phyloP scores from a whole-genome alignment of 2,888 invertebrate genomes.

The Caenorhabditis panamensis region DNA sequence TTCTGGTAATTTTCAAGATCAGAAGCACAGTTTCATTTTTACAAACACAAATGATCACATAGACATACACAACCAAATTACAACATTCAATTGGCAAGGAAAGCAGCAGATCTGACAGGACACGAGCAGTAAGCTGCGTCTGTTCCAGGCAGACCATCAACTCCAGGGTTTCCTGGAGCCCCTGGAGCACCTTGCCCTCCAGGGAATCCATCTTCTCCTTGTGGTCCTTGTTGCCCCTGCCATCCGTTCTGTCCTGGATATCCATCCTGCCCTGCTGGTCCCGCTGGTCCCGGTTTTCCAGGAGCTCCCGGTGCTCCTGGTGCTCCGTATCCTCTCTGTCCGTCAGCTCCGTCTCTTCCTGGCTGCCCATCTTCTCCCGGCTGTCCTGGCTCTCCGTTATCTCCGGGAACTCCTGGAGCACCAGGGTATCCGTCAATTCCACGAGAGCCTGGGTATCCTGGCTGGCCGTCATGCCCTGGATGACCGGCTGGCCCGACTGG shows the following conservation, averaged over 20 bases:
- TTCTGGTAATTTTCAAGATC: too few relatives aligned
- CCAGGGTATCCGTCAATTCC: slow-evolving; percentile 63
- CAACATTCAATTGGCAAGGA: slow-evolving; percentile 2
- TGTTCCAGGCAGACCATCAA: slow-evolving; percentile 44
- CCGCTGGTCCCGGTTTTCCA: slow-evolving; percentile 62
- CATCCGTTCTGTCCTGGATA: slow-evolving; percentile 60
- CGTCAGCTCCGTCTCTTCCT: slow-evolving; percentile 43
- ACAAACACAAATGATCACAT: slow-evolving; percentile 5
- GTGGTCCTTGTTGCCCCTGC: slow-evolving; percentile 59
- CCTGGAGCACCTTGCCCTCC: slow-evolving; percentile 50
- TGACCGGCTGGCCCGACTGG: slow-evolving; percentile 43
- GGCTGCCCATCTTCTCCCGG: slow-evolving; percentile 66
- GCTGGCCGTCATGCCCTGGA: slow-evolving; percentile 44
- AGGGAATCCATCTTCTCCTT: slow-evolving; percentile 55
- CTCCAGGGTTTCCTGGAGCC: slow-evolving; percentile 32
- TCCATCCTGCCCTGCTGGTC: slow-evolving; percentile 59
- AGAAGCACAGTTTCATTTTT: too few relatives aligned
- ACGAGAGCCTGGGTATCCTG: slow-evolving; percentile 54
- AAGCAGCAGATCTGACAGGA: slow-evolving; percentile 23
- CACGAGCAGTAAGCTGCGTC: slow-evolving; percentile 60
- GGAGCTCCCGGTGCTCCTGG: slow-evolving; percentile 48
- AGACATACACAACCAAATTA: neutral
- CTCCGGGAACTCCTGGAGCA: slow-evolving; percentile 65
- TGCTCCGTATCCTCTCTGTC: slow-evolving; percentile 33
- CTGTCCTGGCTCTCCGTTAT: slow-evolving; percentile 62